Evolutionary conservation across 2,113 vertebrate species (phyloP).

Genomic region (Paradoxurus hermaphroditus): DNA sequence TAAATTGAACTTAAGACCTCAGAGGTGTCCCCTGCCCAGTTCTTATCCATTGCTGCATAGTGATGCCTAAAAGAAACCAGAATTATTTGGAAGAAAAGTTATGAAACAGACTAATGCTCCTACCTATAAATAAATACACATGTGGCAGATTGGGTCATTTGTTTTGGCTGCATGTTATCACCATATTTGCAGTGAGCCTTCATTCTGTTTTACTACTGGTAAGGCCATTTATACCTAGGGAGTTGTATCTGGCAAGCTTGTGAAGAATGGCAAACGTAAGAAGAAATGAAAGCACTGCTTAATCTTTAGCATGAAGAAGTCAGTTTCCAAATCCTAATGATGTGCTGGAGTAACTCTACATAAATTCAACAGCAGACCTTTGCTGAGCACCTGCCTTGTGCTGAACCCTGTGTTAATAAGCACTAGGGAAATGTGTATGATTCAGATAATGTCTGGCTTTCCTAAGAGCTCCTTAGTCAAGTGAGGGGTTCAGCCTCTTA

Average conservation of each 20-base stretch:
- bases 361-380: constrained; percentile 16
- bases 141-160: background rate
- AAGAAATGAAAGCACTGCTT: constrained; percentile 14
- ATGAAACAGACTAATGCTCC: background rate
- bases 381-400: background rate
- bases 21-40: background rate
- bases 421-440: background rate
- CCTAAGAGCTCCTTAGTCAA: background rate
- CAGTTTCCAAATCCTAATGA: background rate
- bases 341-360: background rate
- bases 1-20: background rate
- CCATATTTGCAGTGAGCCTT: background rate
- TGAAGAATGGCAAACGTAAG: background rate
- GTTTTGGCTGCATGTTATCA: background rate
- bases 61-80: background rate
- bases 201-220: background rate
- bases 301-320: background rate
- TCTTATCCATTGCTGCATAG: background rate
- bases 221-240: background rate
- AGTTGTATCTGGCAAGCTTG: constrained; percentile 4
- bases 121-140: background rate
- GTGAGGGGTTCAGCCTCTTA: background rate
- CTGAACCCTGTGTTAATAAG: constrained; percentile 32
- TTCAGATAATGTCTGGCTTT: constrained; percentile 28
- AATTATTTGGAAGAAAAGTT: background rate